These are phyloP conservation scores for Globicephala melas DNA, from an alignment of 2,113 vertebrate genomes.

Conservation along the genomic window DNA sequence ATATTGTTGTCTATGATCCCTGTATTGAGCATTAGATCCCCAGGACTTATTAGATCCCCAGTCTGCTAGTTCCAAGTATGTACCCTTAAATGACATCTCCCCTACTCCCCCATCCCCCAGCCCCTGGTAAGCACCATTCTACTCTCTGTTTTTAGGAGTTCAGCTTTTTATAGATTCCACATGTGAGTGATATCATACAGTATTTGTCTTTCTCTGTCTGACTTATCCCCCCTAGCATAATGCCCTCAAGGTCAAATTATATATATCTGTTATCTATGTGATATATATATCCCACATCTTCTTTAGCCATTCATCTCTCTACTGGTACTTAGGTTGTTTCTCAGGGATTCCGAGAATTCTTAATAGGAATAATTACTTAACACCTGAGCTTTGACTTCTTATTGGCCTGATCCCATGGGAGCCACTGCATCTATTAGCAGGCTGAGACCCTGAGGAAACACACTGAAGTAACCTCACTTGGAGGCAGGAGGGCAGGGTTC, in stretches of 20 bases:
- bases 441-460: background rate
- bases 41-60: background rate
- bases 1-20: background rate
- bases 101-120: too few species aligned
- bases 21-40: background rate
- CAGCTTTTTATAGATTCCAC: background rate
- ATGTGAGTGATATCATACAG: background rate
- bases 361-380: constrained; percentile 11
- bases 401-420: background rate
- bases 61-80: background rate
- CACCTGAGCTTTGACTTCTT: background rate
- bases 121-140: background rate
- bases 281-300: background rate
- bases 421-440: background rate
- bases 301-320: background rate
- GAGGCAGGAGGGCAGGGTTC: background rate
- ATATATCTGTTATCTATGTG: background rate
- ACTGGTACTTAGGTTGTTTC: background rate
- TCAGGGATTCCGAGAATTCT: background rate
- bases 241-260: background rate
- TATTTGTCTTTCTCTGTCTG: background rate
- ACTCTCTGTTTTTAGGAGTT: background rate
- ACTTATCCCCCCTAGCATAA: background rate
- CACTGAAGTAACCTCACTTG: background rate
- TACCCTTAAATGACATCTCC: background rate